Conservation (phyloP, 2,797 vertebrate genomes). For the Melanotaenia boesemani region DNA sequence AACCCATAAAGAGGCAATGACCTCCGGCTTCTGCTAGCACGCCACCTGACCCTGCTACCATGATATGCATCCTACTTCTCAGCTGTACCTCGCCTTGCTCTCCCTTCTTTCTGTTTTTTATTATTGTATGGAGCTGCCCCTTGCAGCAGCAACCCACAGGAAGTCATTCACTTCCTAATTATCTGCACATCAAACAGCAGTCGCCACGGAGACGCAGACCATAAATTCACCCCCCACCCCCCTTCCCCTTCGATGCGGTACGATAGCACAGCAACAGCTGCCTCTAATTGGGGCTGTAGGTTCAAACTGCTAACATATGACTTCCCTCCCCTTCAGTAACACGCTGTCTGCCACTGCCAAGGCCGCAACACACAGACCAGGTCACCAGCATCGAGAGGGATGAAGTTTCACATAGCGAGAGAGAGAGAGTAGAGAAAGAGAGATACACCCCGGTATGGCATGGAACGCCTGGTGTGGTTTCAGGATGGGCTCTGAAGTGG, state of each 20-base stretch:
- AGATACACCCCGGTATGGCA: slow-evolving; percentile 54
- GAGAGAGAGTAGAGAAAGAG: slow-evolving; percentile 54
- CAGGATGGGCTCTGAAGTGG: slow-evolving; percentile 72
- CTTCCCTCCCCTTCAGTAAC: slow-evolving; percentile 70
- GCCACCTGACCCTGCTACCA: slow-evolving; percentile 53
- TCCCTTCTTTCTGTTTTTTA: slow-evolving; percentile 74
- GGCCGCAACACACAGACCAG: slow-evolving; percentile 65
- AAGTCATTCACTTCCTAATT: slow-evolving; percentile 94
- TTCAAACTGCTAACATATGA: slow-evolving; percentile 88
- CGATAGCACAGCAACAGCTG: slow-evolving; percentile 91
- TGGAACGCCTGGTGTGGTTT: slow-evolving; percentile 64
- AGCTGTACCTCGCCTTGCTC: slow-evolving; percentile 61
- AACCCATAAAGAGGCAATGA: slow-evolving; percentile 23
- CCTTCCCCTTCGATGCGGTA: slow-evolving; percentile 71
- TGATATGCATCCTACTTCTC: slow-evolving; percentile 47
- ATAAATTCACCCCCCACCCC: slow-evolving; percentile 88
- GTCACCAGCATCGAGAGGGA: slow-evolving; percentile 58
- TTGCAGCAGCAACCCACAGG: slow-evolving; percentile 88
- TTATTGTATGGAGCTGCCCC: slow-evolving; percentile 77
- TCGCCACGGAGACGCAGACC: slow-evolving; percentile 86
- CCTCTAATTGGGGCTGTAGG: slow-evolving; percentile 89
- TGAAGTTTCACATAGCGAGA: slow-evolving; percentile 65
- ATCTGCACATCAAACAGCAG: slow-evolving; percentile 90
- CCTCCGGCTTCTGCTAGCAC: slow-evolving; percentile 45
- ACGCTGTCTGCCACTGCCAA: slow-evolving; percentile 64